Evolutionary conservation across 2,797 vertebrate genomes (phyloP), one percentile per base, ranked within the genome.

Genomic region (Synaphobranchus kaupii): DNA sequence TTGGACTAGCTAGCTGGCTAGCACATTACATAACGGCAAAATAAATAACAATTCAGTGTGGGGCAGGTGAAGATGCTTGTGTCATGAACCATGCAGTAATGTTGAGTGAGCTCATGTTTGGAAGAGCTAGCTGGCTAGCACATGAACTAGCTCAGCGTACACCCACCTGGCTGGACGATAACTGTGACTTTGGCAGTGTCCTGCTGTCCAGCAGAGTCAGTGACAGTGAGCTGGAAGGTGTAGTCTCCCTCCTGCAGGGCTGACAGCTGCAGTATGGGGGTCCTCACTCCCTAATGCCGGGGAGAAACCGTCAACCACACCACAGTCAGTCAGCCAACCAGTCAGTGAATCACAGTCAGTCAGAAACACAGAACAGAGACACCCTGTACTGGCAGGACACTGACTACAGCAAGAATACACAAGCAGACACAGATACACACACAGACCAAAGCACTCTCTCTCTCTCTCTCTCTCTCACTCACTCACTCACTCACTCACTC

Each of bases 181-280:
- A 99, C 99, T 0, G 97, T 99, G 95, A 99, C 99, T 88, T 98
- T 96, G 15, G 97, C 96, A 0, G 97, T 99, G 92, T 97, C 96
- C 91, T 99, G 98, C 92, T 99, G 98, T 87, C 97, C 97, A 22
- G 96, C 93, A 0, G 98, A 98, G 94, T 99, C 99, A 0, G 97
- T 99, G 90, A 99, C 98, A 0, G 97, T 99, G 80, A 99, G 97
- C 93, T 99, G 97, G 92, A 99, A 98, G 85, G 98, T 99, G 90
- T 99, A 99, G 93, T 99, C 98, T 68, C 98, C 99, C 93, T 98
- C 98, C 92, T 99, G 97, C 97, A 99, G 96, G 2, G 98, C 98
- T 2, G 98, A 99, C 82, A 99, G 96, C 95, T 99, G 98, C 58
- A 99, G 93, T 84, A 92, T 96, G 0, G 97, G 96, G 0, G 97